Base-by-base conservation (phyloP, 2,888 invertebrate genomes). In the Drosophila multiciliata region DNA sequence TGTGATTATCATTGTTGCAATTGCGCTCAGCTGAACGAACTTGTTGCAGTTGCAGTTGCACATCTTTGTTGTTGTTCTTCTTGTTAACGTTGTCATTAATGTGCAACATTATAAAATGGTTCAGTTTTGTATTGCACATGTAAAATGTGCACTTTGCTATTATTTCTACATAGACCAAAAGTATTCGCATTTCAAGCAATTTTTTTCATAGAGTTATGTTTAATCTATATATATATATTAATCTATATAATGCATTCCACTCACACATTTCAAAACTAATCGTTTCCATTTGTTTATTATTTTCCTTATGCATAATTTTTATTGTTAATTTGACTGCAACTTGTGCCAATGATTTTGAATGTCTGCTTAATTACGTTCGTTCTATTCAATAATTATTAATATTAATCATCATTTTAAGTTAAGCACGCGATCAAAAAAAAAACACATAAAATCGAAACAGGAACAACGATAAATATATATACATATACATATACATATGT, bases 1-100 rank as follows among this genome's bases (percentile, higher is more conserved):
- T 91, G 94, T 96, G 89, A 94, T 96, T 92, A 95, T 96, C 86
- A 95, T 96, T 92, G 94, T 96, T 93, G 95, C 95, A 79, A 91
- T 92, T 73, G 91, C 92, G 66, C 88, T 92, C 81, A 83, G 94
- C 95, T 93, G 75, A 87, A 67, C 26, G 52, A 50, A 72, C 38
- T 69, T 49, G 63, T 68, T 66, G 52, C 20, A 36, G 65, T 69
- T 66, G 38, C 53, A 67, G 49, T 76, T 54, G 61, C 58, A 67
- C 49, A 65, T 60, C 58, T 66, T 66, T 63, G 42, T 55, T 82
- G 73, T 80, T 23, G 15, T 23, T 23, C 8, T 45, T 69, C 50
- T 70, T 69, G 66, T 68, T 59, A 63, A 59, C 70, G 67, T 87
- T 73, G 82, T 67, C 76, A 70, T 75, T 78, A 45, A 68, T 53